Conservation (phyloP, 2,888 invertebrate species). For the Xylophagus ater region DNA sequence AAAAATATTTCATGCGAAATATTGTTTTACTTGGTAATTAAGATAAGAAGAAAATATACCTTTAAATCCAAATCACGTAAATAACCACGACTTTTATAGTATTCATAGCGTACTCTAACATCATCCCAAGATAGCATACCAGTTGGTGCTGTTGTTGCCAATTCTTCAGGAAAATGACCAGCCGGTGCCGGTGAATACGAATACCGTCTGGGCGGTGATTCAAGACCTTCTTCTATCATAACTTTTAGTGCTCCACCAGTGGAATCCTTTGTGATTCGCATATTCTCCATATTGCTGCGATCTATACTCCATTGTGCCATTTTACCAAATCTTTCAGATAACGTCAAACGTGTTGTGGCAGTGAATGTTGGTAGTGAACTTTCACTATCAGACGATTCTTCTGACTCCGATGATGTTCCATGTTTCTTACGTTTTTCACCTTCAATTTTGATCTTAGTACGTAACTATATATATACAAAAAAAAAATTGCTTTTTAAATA, state of each 20-base stretch:
- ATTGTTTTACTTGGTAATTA: too few species aligned
- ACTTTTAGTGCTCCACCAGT: conserved; percentile 63
- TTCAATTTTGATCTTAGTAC: conserved; percentile 38
- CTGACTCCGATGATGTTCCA: conserved; percentile 47
- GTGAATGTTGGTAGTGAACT: conserved; percentile 49
- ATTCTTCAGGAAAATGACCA: conserved; percentile 70
- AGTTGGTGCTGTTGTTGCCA: conserved; percentile 57
- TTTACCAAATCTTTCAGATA: conserved; percentile 81
- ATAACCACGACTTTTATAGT: conserved; percentile 80
- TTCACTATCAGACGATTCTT: conserved; percentile 47
- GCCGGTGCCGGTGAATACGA: conserved; percentile 54
- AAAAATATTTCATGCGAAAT: not conserved
- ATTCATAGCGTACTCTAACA: conserved; percentile 75
- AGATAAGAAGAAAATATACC: conserved; percentile 21
- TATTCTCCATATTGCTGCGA: conserved; percentile 70
- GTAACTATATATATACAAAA: conserved; percentile 23
- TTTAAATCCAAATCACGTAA: conserved; percentile 51
- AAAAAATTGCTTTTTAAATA: conserved; percentile 2
- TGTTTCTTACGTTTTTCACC: conserved; percentile 42
- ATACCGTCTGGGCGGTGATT: conserved; percentile 46
- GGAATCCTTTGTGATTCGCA: conserved; percentile 72
- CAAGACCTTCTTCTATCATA: conserved; percentile 56
- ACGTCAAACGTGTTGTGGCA: conserved; percentile 53
- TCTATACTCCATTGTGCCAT: conserved; percentile 87
- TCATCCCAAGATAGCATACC: conserved; percentile 78